Percentiles rank a stretch among this genome's conserved stretches.
Conservation (phyloP, 2,797 vertebrate species). For the Ctenosaura bakeri region DNA sequence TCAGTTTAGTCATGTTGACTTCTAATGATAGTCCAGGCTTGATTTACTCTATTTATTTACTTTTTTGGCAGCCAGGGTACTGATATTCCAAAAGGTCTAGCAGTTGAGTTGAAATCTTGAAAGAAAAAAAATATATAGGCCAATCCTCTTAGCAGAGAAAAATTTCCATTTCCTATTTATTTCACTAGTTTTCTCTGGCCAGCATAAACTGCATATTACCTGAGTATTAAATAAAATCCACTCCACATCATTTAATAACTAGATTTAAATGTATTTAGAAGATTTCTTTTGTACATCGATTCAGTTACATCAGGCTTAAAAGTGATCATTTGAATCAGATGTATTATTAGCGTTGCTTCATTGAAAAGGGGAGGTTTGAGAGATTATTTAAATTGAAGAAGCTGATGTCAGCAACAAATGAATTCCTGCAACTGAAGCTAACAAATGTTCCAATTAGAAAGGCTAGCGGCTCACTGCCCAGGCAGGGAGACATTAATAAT, state of each 20-base stretch:
- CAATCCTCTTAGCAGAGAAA: background rate
- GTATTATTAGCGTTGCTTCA: background rate
- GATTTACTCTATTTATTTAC: too few species aligned
- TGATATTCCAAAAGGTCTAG: too few species aligned
- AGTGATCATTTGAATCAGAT: background rate
- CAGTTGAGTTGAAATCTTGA: background rate
- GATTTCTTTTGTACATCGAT: background rate
- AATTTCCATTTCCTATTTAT: background rate
- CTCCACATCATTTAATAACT: background rate
- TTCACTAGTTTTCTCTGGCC: background rate
- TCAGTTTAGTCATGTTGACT: too few species aligned
- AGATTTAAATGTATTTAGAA: background rate
- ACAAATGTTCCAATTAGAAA: slow-evolving; percentile 24
- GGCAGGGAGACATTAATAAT: slow-evolving; percentile 15
- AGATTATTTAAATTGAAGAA: slow-evolving; percentile 13
- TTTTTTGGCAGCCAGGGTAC: too few species aligned
- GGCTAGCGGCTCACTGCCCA: slow-evolving; percentile 3
- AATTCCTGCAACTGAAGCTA: slow-evolving; percentile 14
- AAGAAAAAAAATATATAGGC: background rate
- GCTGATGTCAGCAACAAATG: slow-evolving; percentile 3
- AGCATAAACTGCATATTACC: background rate
- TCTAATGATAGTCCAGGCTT: too few species aligned
- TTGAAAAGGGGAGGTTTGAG: slow-evolving; percentile 8
- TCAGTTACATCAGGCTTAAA: slow-evolving; percentile 2
- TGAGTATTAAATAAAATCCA: background rate